Conservation (phyloP, 1,140 invertebrate species). For the Ericerus pela region DNA sequence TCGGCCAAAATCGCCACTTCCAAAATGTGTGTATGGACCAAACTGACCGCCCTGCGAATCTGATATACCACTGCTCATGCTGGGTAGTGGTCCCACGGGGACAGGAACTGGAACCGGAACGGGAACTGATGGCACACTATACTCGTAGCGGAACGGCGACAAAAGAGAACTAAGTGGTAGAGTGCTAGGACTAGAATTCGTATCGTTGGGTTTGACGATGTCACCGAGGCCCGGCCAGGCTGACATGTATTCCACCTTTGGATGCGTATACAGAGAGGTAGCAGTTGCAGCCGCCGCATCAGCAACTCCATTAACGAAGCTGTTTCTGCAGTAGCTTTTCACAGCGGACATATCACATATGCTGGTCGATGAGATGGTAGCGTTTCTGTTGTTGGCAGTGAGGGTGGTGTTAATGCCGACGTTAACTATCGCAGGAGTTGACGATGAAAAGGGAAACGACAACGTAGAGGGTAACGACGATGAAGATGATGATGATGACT, state of each 20-base stretch:
- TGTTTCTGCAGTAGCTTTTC: too few relatives aligned
- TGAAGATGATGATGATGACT: neutral
- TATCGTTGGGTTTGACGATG: neutral
- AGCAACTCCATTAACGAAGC: neutral
- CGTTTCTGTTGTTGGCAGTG: neutral
- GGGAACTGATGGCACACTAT: too few relatives aligned
- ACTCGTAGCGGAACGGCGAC: neutral
- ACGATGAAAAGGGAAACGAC: too few relatives aligned
- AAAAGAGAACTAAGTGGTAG: neutral
- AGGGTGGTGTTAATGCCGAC: neutral
- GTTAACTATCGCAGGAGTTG: neutral
- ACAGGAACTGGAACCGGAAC: too few relatives aligned
- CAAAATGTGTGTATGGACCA: too few relatives aligned
- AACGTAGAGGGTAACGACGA: too few relatives aligned
- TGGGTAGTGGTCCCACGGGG: too few relatives aligned
- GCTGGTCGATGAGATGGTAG: too few relatives aligned
- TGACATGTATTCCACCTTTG: neutral
- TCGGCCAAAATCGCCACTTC: too few relatives aligned
- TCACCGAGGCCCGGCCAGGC: neutral
- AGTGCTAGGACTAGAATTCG: conserved; percentile 4
- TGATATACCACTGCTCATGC: too few relatives aligned
- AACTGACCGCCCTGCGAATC: too few relatives aligned
- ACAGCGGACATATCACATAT: too few relatives aligned
- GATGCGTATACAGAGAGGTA: neutral
- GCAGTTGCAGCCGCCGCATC: neutral